These are phyloP conservation scores for Drosophila orosa DNA, from an alignment of 1,140 invertebrate genomes.

Conservation along the genomic window DNA sequence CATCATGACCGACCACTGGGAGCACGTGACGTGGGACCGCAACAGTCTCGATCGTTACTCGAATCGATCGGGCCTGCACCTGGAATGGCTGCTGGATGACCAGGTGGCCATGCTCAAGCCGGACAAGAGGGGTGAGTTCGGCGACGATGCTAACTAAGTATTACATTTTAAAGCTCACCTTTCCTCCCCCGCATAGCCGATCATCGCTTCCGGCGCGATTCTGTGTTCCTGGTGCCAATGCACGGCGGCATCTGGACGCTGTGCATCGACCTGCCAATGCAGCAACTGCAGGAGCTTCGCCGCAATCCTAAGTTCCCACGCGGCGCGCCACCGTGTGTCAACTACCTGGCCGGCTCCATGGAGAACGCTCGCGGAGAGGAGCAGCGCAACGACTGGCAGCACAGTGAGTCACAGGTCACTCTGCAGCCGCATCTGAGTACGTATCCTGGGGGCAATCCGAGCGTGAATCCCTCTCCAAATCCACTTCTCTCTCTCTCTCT, in stretches of 20 bases:
- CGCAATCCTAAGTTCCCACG: constrained; percentile 88
- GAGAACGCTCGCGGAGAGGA: constrained; percentile 87
- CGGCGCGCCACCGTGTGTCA: constrained; percentile 88
- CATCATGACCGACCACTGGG: constrained; percentile 95
- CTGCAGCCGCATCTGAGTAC: constrained; percentile 84
- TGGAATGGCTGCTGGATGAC: constrained; percentile 88
- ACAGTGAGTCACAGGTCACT: constrained; percentile 88
- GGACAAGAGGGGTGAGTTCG: constrained; percentile 74
- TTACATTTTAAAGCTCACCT: too few species aligned
- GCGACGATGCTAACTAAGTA: background rate
- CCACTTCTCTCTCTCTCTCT: constrained; percentile 20
- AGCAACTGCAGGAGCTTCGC: constrained; percentile 88
- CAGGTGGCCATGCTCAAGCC: constrained; percentile 86
- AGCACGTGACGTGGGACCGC: constrained; percentile 91
- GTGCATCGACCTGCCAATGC: constrained; percentile 90
- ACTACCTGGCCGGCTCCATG: constrained; percentile 89
- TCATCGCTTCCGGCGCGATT: constrained; percentile 81
- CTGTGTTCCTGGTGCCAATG: constrained; percentile 92
- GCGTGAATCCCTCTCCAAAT: constrained; percentile 26
- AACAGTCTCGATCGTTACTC: constrained; percentile 85
- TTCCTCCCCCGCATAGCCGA: constrained; percentile 45
- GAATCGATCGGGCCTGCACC: constrained; percentile 84
- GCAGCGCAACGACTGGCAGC: constrained; percentile 91
- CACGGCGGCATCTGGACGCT: constrained; percentile 94
- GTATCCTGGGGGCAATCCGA: constrained; percentile 82